Base-by-base conservation (phyloP, 2,113 vertebrate genomes). In the Hippocampus mohnikei region DNA sequence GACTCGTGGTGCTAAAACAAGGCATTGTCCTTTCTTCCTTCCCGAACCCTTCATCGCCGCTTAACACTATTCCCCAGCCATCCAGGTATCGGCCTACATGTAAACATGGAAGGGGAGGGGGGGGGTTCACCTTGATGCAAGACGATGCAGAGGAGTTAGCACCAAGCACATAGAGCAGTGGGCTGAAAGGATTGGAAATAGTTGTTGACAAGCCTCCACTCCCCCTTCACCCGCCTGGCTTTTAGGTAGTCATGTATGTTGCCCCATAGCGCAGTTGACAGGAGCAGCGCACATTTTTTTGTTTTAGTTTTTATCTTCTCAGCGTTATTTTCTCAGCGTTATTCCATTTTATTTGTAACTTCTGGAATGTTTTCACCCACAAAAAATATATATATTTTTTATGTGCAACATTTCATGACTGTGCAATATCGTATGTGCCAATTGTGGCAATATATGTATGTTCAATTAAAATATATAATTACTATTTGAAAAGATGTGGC, bases 391-490 rank as follows among this genome's bases (percentile, higher is more conserved):
- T 84, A 64, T 83, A 72, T 85, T 86, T 83, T 89, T 89, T 90
- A 77, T 89, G 88, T 89, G 89, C 91, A 92, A 91, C 91, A 92
- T 90, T 93, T 92, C 90, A 91, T 92, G 91, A 93, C 87, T 89
- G 89, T 92, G 92, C 92, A 93, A 93, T 93, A 93, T 92, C 87
- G 84, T 91, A 91, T 87, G 92, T 93, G 92, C 92, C 92, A 93
- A 92, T 90, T 86, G 84, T 91, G 92, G 92, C 92, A 92, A 89
- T 91, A 91, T 91, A 92, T 92, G 90, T 93, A 92, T 91, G 92
- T 92, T 92, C 88, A 89, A 93, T 93, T 93, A 92, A 65, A 93
- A 93, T 92, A 93, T 90, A 91, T 91, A 85, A 92, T 90, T 91
- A 91, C 90, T 92, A 93, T 93, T 93, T 91, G 89, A 92, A 92